Evolutionary conservation across 2,888 invertebrate genomes (phyloP), one percentile per base, ranked within the genome.

Genomic region (Eugnorisma glareosa): DNA sequence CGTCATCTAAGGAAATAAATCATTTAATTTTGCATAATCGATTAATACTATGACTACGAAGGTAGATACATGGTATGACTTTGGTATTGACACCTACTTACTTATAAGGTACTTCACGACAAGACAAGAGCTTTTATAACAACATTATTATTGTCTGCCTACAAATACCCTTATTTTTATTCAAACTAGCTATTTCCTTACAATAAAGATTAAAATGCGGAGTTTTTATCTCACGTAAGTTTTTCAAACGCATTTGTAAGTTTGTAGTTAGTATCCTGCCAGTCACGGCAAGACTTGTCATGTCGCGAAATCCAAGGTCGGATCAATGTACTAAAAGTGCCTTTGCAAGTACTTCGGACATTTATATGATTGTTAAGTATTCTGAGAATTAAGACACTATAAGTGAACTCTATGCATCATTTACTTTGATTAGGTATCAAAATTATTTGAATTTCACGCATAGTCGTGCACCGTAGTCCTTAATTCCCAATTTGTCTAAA

Each of bases 291-390:
- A 57, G 35, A 71, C 67, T 66, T 80, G 84, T 70, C 70, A 76
- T 80, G 70, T 84, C 59, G 72, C 61, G 28, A 71, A 83, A 61
- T 61, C 48, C 76, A 83, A 83, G 83, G 84, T 68, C 59, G 61
- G 15, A 64, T 63, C 59, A 51, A 67, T 73, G 40, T 59, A 66
- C 61, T 76, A 85, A 75, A 81, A 76, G 67, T 75, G 40, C 24
- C 24, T 78, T 77, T 75, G 43, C 13, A 40, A 67, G 37, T 35
- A 67, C 28, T 40, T 37, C 48, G 15, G 24, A 43, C 24, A 63
- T 61, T 43, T 18, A 66, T 35, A 28, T 28, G 28, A 59, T 40
- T 71, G 64, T 70, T 57, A 61, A 67, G 63, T 63, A 54, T 67
- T 79, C 54, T 54, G 45, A 48, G 48, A 71, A 59, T 8, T 21